Percentiles rank a stretch among this genome's conserved stretches.
Evolutionary conservation across 1,140 invertebrate genomes (phyloP).

Genomic region (Parapsyche elsis): DNA sequence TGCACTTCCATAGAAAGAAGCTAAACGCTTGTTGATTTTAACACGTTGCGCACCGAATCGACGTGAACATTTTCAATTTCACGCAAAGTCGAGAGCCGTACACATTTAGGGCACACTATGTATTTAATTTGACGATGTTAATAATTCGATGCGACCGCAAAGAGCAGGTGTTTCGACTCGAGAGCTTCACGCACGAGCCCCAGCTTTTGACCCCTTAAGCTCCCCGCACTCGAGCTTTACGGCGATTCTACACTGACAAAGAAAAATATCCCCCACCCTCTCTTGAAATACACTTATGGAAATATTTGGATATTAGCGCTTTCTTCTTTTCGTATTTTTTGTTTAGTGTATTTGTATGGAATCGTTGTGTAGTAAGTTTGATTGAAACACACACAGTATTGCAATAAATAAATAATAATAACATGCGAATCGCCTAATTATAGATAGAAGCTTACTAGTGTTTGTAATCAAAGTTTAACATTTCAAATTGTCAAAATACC

Average conservation of each 20-base stretch:
- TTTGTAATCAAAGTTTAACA: no score
- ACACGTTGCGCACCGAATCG: neutral
- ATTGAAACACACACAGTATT: no score
- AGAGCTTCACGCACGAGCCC: constrained; percentile 37
- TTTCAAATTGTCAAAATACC: no score
- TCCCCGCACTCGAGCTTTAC: neutral
- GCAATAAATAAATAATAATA: no score
- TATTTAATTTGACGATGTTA: constrained; percentile 4
- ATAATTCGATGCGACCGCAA: constrained; percentile 9
- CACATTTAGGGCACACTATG: neutral
- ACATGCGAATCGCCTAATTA: no score
- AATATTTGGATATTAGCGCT: no score
- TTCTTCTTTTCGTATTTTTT: no score
- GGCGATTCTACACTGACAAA: neutral
- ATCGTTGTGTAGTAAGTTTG: no score
- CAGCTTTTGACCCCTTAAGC: constrained; percentile 36
- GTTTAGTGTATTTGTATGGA: no score
- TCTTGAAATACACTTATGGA: no score
- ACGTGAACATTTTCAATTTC: neutral
- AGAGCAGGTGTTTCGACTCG: constrained; percentile 29
- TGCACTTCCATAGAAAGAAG: neutral
- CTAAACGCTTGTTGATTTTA: neutral
- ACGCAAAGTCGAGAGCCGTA: neutral
- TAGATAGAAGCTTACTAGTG: no score
- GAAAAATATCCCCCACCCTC: no score